Conservation (phyloP, 2,113 vertebrate species). For the Percina caprodes region DNA sequence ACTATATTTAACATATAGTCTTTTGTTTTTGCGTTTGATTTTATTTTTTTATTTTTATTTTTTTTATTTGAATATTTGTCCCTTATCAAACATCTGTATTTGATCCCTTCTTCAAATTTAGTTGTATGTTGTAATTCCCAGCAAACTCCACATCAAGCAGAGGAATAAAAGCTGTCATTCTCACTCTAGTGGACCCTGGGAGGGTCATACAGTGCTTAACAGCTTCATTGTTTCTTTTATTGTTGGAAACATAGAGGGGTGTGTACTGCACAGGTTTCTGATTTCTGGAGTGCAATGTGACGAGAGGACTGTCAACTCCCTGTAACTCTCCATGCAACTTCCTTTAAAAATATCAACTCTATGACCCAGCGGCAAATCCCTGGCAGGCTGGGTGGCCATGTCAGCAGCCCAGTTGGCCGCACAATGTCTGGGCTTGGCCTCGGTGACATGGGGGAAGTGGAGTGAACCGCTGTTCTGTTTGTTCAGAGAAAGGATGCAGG, state of each 20-base stretch:
- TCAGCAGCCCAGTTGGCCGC: slow-evolving; percentile 53
- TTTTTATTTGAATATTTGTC: slow-evolving; percentile 13
- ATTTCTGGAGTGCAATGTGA: slow-evolving; percentile 68
- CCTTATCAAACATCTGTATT: slow-evolving; percentile 27
- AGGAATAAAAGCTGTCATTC: slow-evolving; percentile 65
- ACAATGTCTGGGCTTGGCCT: slow-evolving; percentile 73
- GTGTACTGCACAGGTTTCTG: slow-evolving; percentile 52
- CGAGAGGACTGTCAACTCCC: slow-evolving; percentile 73
- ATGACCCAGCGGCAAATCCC: slow-evolving; percentile 70
- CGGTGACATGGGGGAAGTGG: slow-evolving; percentile 68
- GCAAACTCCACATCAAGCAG: slow-evolving; percentile 30
- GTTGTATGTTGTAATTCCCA: slow-evolving; percentile 10
- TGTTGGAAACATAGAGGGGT: slow-evolving; percentile 66
- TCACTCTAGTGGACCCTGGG: slow-evolving; percentile 52
- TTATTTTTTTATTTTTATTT: background rate
- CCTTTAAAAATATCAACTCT: slow-evolving; percentile 77
- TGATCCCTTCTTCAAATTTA: slow-evolving; percentile 15
- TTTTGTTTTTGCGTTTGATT: slow-evolving; percentile 33
- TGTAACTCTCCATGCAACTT: slow-evolving; percentile 70
- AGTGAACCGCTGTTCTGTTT: slow-evolving; percentile 65
- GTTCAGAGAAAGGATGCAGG: slow-evolving; percentile 67
- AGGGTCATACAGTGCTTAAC: slow-evolving; percentile 65
- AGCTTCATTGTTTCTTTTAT: slow-evolving; percentile 77
- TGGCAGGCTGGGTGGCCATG: slow-evolving; percentile 59
- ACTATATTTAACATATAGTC: slow-evolving; percentile 32